Evolutionary conservation across 2,113 vertebrate species (phyloP).

Genomic region (Herpetotheres cachinnans): DNA sequence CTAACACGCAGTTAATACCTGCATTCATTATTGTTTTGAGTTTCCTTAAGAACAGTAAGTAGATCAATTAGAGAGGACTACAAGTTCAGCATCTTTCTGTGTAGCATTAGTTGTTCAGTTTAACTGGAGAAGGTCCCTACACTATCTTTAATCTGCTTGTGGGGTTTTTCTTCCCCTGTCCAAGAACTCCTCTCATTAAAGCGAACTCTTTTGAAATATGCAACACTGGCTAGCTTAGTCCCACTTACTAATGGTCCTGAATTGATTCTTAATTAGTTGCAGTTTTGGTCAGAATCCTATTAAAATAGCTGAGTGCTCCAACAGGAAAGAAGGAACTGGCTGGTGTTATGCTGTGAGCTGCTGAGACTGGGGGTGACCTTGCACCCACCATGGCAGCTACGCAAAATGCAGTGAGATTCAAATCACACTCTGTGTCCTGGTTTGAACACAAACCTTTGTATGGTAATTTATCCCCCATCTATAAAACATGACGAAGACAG

Average conservation of each 20-base stretch:
- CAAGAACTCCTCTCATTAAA: slow-evolving; percentile 88
- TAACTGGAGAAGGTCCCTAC: slow-evolving; percentile 83
- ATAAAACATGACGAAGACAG: slow-evolving; percentile 74
- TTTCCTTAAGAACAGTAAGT: slow-evolving; percentile 88
- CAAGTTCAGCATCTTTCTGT: slow-evolving; percentile 97
- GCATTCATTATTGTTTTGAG: slow-evolving; percentile 79
- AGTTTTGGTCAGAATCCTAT: slow-evolving; percentile 91
- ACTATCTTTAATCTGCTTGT: slow-evolving; percentile 89
- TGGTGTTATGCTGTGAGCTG: slow-evolving; percentile 7
- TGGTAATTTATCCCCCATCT: slow-evolving; percentile 69
- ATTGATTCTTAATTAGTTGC: slow-evolving; percentile 99
- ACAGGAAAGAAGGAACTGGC: slow-evolving; percentile 5
- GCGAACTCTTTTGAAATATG: slow-evolving; percentile 88
- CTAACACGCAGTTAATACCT: slow-evolving; percentile 88
- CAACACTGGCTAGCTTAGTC: slow-evolving; percentile 86
- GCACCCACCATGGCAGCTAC: slow-evolving; percentile 31
- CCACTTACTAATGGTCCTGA: slow-evolving; percentile 90
- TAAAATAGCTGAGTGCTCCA: slow-evolving; percentile 75
- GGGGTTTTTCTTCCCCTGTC: slow-evolving; percentile 63
- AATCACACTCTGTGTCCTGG: slow-evolving; percentile 50
- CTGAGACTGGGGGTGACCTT: slow-evolving; percentile 25
- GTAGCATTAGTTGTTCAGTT: slow-evolving; percentile 87
- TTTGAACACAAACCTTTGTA: slow-evolving; percentile 61
- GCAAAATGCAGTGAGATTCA: slow-evolving; percentile 65
- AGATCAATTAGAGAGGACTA: slow-evolving; percentile 95